Conservation (phyloP, 2,113 vertebrate genomes). For the Toxotes chatareus region DNA sequence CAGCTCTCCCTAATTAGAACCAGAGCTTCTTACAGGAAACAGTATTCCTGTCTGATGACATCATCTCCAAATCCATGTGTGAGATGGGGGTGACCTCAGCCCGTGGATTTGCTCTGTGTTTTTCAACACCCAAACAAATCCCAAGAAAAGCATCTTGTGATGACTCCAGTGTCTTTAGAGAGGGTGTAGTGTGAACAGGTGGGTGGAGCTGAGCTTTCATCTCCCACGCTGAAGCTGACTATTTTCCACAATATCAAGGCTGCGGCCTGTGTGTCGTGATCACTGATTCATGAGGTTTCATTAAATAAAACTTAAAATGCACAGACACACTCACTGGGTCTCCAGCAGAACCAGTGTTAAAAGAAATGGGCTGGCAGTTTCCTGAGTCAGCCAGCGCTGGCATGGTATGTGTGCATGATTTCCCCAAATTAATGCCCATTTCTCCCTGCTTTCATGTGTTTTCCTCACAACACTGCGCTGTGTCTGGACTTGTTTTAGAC, state of each 20-base stretch:
- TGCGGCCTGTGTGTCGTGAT: background rate
- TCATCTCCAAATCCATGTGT: conserved; percentile 74
- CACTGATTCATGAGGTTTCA: conserved; percentile 18
- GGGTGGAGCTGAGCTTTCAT: conserved; percentile 48
- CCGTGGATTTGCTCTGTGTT: conserved; percentile 66
- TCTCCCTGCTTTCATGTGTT: conserved; percentile 65
- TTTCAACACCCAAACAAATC: conserved; percentile 72
- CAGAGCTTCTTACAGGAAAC: conserved; percentile 81
- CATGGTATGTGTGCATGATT: conserved; percentile 12
- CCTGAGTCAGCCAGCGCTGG: conserved; percentile 31
- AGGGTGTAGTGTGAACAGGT: conserved; percentile 57
- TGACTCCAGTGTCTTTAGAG: conserved; percentile 44
- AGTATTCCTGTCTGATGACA: conserved; percentile 77
- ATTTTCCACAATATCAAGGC: conserved; percentile 3
- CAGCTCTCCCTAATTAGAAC: conserved; percentile 72
- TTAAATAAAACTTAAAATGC: conserved; percentile 35
- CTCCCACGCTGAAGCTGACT: background rate
- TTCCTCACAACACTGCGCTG: conserved; percentile 54
- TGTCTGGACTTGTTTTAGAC: conserved; percentile 81
- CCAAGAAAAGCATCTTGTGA: conserved; percentile 66
- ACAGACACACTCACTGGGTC: background rate
- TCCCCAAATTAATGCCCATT: conserved; percentile 48
- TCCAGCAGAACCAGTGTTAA: conserved; percentile 31
- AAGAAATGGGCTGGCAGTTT: background rate
- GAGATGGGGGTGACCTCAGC: conserved; percentile 74